Evolutionary conservation across 2,888 invertebrate genomes (phyloP), one percentile per base, ranked within the genome.

Genomic region (Harmothoe impar): DNA sequence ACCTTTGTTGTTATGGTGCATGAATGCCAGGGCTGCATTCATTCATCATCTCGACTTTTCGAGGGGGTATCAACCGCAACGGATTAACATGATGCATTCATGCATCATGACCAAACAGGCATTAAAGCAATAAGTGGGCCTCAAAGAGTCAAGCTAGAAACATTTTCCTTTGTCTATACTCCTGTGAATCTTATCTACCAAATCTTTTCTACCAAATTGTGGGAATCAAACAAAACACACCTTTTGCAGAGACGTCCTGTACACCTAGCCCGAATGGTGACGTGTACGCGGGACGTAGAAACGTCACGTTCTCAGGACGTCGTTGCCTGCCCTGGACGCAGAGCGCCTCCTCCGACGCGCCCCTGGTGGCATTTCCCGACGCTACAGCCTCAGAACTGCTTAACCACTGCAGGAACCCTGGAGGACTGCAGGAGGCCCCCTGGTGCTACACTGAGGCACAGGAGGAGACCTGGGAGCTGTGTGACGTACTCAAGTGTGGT

Each of bases 361-460:
- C 81, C 23, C 81, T 81, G 43, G 35, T 35, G 35, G 43, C 81
- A 10, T 91, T 89, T 35, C 91, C 91, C 0, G 91, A 91, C 43
- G 25, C 23, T 25, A 72, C 3, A 23, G 17, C 84, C 5, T 0
- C 1, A 25, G 17, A 43, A 23, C 85, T 43, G 43, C 35, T 0
- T 10, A 90, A 91, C 56, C 25, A 91, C 51, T 91, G 91, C 85
- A 33, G 91, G 23, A 91, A 91, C 84, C 91, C 91, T 10, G 62
- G 43, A 12, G 89, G 89, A 20, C 43, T 43, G 51, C 51, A n/a
- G 23, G 12, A 23, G n/a, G 89, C 85, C n/a, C 91, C 91, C 23
- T 91, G 91, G 91, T 91, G 91, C 72, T 85, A 17, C 91, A 91
- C 91, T 20, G 29, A 20, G 0, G 89, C 43, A 29, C 35, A 84